These are phyloP conservation scores for Tuberolachnus salignus DNA, from an alignment of 2,888 invertebrate genomes.

Conservation along the genomic window DNA sequence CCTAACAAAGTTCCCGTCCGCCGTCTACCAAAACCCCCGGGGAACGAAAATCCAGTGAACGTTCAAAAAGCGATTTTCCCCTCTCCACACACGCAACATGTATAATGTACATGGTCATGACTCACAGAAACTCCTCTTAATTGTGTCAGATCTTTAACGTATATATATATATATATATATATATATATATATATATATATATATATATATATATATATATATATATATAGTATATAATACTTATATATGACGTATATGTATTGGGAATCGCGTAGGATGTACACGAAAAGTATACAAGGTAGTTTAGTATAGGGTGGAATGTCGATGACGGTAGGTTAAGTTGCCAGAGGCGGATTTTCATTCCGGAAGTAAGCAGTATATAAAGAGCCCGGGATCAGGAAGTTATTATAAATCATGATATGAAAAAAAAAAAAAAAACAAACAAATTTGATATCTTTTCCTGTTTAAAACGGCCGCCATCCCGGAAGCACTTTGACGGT, in stretches of 20 bases:
- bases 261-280: background rate
- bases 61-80: conserved; percentile 57
- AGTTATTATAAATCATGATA: conserved; percentile 36
- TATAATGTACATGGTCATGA: conserved; percentile 42
- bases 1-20: conserved; percentile 49
- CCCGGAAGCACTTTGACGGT: conserved; percentile 38
- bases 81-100: conserved; percentile 32
- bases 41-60: conserved; percentile 49
- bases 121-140: conserved; percentile 47
- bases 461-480: conserved; percentile 35
- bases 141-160: conserved; percentile 47
- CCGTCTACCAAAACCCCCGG: conserved; percentile 29
- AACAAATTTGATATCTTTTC: conserved; percentile 49
- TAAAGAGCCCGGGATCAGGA: conserved; percentile 45
- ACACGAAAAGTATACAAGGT: conserved; percentile 24
- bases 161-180: too few relatives aligned
- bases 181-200: too few relatives aligned
- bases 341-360: conserved; percentile 24
- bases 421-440: conserved; percentile 29
- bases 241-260: background rate
- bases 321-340: conserved; percentile 9
- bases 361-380: conserved; percentile 44
- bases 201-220: too few relatives aligned
- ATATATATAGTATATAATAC: too few relatives aligned
- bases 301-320: conserved; percentile 23